These are phyloP conservation scores for Crocuta crocuta DNA, from an alignment of 2,113 vertebrate genomes.

Conservation along the genomic window DNA sequence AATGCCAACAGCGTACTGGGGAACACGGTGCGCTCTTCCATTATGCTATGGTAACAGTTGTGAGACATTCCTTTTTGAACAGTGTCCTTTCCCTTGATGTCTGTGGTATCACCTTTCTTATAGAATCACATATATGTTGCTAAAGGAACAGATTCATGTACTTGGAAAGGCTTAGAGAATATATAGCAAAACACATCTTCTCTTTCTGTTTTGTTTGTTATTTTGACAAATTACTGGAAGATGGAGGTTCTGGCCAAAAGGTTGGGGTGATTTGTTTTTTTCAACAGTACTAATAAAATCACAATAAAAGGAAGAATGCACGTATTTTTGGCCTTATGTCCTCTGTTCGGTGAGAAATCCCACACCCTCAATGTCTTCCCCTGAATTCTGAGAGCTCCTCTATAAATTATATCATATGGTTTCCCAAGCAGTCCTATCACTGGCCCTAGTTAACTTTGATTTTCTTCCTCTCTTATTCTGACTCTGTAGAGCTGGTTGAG, in stretches of 20 bases:
- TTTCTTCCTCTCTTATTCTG: background rate
- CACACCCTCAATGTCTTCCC: background rate
- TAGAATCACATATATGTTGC: slow-evolving; percentile 94
- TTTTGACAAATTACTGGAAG: background rate
- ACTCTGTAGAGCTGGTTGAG: background rate
- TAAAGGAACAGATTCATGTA: slow-evolving; percentile 89
- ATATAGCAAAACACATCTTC: background rate
- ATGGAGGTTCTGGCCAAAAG: background rate
- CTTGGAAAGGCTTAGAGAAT: background rate
- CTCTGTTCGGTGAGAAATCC: background rate
- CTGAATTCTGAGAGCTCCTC: background rate
- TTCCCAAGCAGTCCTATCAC: background rate
- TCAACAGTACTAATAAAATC: background rate
- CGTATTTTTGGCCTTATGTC: background rate
- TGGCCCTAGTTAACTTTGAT: background rate
- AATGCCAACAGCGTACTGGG: slow-evolving; percentile 91
- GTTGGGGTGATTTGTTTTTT: background rate
- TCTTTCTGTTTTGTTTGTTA: background rate
- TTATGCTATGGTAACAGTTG: slow-evolving; percentile 93
- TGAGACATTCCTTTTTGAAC: slow-evolving; percentile 94
- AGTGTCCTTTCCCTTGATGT: slow-evolving; percentile 94
- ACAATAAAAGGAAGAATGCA: background rate
- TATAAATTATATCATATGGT: background rate
- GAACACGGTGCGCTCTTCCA: slow-evolving; percentile 92
- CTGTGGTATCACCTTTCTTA: slow-evolving; percentile 94